phyloP scores from a whole-genome alignment of 2,797 vertebrate genomes.

The Poeciliopsis gracilis region DNA sequence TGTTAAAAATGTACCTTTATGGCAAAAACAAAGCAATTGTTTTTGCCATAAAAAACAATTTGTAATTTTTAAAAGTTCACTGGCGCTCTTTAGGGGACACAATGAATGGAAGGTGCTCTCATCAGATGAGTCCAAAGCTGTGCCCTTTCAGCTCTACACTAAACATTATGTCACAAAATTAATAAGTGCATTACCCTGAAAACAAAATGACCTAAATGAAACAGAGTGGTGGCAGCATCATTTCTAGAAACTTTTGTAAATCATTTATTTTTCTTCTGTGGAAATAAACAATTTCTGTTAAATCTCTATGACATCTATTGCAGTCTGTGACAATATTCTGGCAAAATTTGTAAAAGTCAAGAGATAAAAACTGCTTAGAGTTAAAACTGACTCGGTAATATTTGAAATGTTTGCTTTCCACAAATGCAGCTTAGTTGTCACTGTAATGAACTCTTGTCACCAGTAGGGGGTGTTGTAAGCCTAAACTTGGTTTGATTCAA shows the following conservation, averaged over 20 bases:
- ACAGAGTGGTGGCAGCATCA: background rate
- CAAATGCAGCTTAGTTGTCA: background rate
- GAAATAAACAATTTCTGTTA: background rate
- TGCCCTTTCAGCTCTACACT: too few species aligned
- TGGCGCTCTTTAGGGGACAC: background rate
- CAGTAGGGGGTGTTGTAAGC: conserved; percentile 37
- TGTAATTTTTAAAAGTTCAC: too few species aligned
- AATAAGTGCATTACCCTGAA: background rate
- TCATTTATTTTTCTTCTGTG: background rate
- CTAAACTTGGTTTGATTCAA: background rate
- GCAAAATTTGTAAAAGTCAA: background rate
- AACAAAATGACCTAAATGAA: background rate
- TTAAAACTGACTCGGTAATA: too few species aligned
- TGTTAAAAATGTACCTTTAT: background rate
- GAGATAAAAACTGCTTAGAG: background rate
- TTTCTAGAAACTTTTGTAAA: background rate
- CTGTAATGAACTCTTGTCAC: background rate
- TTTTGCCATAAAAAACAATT: too few species aligned
- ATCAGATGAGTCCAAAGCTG: background rate
- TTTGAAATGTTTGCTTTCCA: too few species aligned
- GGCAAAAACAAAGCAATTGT: too few species aligned
- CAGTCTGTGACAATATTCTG: background rate
- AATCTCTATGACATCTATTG: background rate
- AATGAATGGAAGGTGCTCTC: background rate
- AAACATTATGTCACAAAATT: background rate